Evolutionary conservation across 2,797 vertebrate species (phyloP).

Genomic region (Capromys pilorides): DNA sequence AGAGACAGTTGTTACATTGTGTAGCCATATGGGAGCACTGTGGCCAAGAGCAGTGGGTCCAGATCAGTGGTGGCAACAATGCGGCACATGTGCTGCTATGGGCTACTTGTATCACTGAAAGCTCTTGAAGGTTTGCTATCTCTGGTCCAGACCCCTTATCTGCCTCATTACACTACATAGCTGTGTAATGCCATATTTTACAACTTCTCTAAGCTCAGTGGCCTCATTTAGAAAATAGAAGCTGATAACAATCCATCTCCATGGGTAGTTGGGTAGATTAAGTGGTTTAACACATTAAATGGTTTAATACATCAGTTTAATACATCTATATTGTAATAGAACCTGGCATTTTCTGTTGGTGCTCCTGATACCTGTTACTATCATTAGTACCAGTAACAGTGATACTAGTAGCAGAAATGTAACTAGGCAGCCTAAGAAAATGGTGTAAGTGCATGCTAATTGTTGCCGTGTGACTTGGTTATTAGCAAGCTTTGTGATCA

Average conservation of each 20-base stretch:
- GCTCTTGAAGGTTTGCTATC: neutral
- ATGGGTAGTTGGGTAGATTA: neutral
- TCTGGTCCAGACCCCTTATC: neutral
- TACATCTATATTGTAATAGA: too few species aligned
- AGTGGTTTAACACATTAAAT: neutral
- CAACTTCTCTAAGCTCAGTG: neutral
- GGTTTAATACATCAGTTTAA: too few species aligned
- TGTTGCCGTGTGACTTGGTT: neutral
- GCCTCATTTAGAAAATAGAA: neutral
- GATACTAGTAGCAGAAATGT: neutral
- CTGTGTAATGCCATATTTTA: neutral
- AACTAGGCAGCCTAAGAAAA: neutral
- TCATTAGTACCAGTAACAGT: neutral
- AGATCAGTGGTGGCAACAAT: too few species aligned
- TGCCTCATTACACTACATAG: neutral
- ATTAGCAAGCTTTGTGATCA: neutral
- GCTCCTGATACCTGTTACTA: neutral
- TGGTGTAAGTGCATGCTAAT: neutral
- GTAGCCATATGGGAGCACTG: neutral
- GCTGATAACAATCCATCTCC: neutral
- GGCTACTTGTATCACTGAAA: neutral
- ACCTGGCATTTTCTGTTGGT: accelerated
- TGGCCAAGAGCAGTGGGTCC: neutral
- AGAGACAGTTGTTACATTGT: neutral
- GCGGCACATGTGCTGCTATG: neutral